Percentiles rank a stretch among this genome's conserved stretches.
These are phyloP conservation scores for Scolopax rusticola DNA, from an alignment of 2,797 vertebrate genomes.

Conservation along the genomic window DNA sequence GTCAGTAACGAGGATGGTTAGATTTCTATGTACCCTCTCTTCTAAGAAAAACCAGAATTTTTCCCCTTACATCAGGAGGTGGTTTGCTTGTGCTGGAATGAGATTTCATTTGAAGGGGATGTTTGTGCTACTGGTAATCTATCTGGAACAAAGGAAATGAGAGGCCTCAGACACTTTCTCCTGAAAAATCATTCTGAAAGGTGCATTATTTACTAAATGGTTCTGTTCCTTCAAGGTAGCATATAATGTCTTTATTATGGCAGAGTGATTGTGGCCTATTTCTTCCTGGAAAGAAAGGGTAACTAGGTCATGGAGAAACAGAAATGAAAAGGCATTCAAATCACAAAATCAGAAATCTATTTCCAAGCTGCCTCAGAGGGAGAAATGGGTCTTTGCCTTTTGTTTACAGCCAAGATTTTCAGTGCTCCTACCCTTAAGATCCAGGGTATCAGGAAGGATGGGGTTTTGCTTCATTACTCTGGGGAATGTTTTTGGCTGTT, in stretches of 20 bases:
- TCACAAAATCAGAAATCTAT: not conserved
- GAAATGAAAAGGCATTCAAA: not conserved
- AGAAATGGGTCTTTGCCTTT: not conserved
- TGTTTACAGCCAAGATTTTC: not conserved
- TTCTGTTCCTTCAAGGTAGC: not conserved
- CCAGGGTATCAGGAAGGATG: not conserved
- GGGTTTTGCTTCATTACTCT: not conserved
- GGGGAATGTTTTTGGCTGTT: not conserved
- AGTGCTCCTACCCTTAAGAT: not conserved
- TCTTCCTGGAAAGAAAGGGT: not conserved
- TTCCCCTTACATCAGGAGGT: not conserved
- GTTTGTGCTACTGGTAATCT: not conserved
- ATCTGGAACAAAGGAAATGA: not conserved
- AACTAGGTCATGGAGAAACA: not conserved
- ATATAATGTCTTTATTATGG: not conserved
- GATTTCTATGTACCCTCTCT: not conserved
- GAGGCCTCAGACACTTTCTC: not conserved
- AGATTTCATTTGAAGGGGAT: not conserved
- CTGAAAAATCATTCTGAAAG: not conserved
- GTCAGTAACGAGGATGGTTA: not conserved
- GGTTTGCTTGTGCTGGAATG: not conserved
- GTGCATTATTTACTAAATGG: not conserved
- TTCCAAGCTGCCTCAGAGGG: not conserved
- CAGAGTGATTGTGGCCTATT: not conserved
- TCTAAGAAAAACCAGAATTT: not conserved